These are phyloP conservation scores for Platysteira castanea DNA, from an alignment of 2,113 vertebrate species.

Conservation along the genomic window DNA sequence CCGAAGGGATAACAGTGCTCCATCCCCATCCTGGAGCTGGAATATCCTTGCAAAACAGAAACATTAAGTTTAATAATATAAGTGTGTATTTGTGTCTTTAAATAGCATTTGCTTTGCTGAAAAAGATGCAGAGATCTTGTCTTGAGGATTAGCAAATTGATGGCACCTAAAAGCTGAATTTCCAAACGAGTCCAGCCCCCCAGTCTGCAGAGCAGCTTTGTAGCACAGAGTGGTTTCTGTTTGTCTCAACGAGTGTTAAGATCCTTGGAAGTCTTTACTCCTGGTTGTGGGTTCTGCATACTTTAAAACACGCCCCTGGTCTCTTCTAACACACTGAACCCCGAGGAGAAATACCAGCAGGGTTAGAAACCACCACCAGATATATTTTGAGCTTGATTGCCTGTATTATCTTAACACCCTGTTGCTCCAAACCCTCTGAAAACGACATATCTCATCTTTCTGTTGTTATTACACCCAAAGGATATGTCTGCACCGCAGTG, in stretches of 20 bases:
- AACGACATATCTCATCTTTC: constrained; percentile 51
- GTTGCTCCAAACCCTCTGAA: constrained; percentile 48
- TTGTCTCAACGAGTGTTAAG: background rate
- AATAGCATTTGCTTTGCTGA: background rate
- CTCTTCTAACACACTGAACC: constrained; percentile 42
- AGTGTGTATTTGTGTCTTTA: background rate
- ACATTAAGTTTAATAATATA: background rate
- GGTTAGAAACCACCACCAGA: constrained; percentile 59
- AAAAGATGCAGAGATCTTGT: background rate
- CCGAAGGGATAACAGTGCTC: background rate
- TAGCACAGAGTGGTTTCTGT: background rate
- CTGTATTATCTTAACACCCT: constrained; percentile 45
- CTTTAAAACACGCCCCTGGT: constrained; percentile 34
- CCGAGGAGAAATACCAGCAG: constrained; percentile 52
- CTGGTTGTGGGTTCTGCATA: constrained; percentile 18
- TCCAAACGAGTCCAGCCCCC: background rate
- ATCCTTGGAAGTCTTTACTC: constrained; percentile 33
- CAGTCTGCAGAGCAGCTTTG: background rate
- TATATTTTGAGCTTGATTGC: constrained; percentile 47
- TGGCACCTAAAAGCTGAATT: background rate
- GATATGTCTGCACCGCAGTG: constrained; percentile 40
- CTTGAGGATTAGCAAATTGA: background rate
- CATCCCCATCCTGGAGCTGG: background rate
- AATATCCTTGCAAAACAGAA: background rate
- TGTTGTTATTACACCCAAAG: constrained; percentile 57